Percentiles rank a stretch among this genome's conserved stretches.
phyloP scores from a whole-genome alignment of 2,113 vertebrate genomes.

The Rhea americana region DNA sequence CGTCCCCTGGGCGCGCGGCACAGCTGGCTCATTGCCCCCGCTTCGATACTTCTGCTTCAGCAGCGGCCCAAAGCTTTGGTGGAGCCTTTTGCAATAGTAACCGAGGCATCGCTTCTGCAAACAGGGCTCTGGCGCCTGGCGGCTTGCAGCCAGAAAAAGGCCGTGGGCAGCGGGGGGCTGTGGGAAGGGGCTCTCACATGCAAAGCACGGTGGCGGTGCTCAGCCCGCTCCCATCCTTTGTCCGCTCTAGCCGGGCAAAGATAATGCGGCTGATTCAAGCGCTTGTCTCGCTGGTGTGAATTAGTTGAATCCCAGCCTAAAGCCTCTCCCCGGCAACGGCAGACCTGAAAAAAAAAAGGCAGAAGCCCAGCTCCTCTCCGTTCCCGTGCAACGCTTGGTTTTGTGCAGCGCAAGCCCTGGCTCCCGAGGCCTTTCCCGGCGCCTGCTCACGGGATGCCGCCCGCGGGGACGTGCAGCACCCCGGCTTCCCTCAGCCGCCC shows the following conservation, averaged over 20 bases:
- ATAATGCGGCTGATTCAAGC: constrained; percentile 54
- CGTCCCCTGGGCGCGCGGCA: neutral
- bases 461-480: neutral
- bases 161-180: neutral
- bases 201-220: constrained; percentile 37
- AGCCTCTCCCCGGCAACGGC: constrained; percentile 56
- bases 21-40: neutral
- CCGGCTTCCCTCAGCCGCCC: neutral
- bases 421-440: neutral
- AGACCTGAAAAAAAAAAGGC: constrained; percentile 37
- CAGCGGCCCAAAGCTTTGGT: neutral
- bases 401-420: neutral
- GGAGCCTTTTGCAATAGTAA: constrained; percentile 32
- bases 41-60: constrained; percentile 5
- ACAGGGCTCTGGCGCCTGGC: constrained; percentile 5
- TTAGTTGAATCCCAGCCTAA: constrained; percentile 49
- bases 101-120: constrained; percentile 33
- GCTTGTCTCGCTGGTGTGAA: constrained; percentile 47
- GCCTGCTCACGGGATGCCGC: neutral
- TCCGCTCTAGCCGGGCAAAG: constrained; percentile 34
- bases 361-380: constrained; percentile 18
- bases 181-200: constrained; percentile 59
- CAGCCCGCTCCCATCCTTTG: constrained; percentile 60
- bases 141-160: neutral
- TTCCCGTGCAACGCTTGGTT: neutral